Conservation (phyloP, 2,888 invertebrate genomes). For the Athalia circularis region DNA sequence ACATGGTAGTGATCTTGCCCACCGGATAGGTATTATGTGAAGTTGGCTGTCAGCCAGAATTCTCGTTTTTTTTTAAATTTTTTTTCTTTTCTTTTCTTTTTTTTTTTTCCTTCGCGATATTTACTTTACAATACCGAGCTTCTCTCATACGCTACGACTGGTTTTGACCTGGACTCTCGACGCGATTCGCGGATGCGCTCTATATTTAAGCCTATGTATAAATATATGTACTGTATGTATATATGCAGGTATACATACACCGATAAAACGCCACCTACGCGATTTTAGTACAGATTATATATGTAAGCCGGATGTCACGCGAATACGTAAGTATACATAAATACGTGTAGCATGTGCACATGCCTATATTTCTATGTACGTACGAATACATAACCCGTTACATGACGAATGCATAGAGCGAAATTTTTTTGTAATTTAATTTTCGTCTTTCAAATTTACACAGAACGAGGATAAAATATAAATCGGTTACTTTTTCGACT, state of each 20-base stretch:
- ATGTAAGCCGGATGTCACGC: neutral
- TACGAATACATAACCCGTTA: too few relatives aligned
- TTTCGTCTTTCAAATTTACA: too few relatives aligned
- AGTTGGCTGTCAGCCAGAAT: neutral
- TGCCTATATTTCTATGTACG: too few relatives aligned
- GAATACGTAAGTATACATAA: too few relatives aligned
- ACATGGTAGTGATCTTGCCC: neutral
- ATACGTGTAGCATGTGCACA: too few relatives aligned
- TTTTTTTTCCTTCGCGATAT: neutral
- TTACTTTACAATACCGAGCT: neutral
- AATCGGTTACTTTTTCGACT: too few relatives aligned
- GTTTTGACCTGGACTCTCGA: conserved; percentile 35
- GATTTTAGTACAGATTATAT: too few relatives aligned
- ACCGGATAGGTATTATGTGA: neutral
- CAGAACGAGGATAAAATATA: too few relatives aligned
- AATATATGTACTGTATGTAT: conserved; percentile 8
- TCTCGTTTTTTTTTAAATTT: neutral
- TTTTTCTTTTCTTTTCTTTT: neutral
- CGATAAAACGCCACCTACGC: too few relatives aligned
- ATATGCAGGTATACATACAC: neutral
- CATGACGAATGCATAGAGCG: too few relatives aligned
- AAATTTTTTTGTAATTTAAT: too few relatives aligned
- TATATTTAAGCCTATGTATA: conserved; percentile 32
- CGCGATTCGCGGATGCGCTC: conserved; percentile 25
- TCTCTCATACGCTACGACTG: neutral